A percentile compares a stretch with the other conserved stretches of the same genome.
Evolutionary conservation across 2,888 invertebrate species (phyloP).

Genomic region (Chrysotoxum bicinctum): DNA sequence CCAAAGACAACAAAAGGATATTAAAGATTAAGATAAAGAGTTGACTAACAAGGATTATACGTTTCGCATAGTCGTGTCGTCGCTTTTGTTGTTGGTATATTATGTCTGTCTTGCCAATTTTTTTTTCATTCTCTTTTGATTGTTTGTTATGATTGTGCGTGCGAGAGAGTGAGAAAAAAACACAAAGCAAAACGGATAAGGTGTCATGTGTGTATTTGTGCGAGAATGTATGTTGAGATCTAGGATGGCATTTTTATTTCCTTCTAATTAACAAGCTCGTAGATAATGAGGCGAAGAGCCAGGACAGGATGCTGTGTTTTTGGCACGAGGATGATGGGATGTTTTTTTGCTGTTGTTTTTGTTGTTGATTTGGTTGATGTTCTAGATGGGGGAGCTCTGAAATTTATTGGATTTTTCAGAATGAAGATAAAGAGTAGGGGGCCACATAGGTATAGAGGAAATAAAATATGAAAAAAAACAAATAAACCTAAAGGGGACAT

Average conservation of each 20-base stretch:
- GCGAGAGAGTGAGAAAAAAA: constrained; percentile 21
- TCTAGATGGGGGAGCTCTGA: background rate
- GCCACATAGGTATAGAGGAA: background rate
- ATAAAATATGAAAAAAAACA: background rate
- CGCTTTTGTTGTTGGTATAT: constrained; percentile 24
- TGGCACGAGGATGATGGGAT: constrained; percentile 5
- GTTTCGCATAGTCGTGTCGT: constrained; percentile 23
- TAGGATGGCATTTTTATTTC: constrained; percentile 60
- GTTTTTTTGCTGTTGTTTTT: background rate
- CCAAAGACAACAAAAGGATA: constrained; percentile 72
- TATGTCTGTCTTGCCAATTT: background rate
- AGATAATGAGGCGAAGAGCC: constrained; percentile 45
- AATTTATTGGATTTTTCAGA: constrained; percentile 56
- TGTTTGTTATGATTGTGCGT: constrained; percentile 52
- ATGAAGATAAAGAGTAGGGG: constrained; percentile 9
- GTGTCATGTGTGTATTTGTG: constrained; percentile 35
- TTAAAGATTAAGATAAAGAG: constrained; percentile 73
- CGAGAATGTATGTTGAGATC: constrained; percentile 17
- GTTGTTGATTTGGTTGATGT: background rate
- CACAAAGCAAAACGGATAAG: constrained; percentile 10
- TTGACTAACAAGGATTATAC: constrained; percentile 69
- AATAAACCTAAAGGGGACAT: constrained; percentile 3
- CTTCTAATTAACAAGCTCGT: constrained; percentile 67
- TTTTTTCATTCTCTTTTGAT: constrained; percentile 5
- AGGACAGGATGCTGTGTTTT: constrained; percentile 8